Conservation (phyloP, 2,797 vertebrate genomes). For the Sus cebifrons region DNA sequence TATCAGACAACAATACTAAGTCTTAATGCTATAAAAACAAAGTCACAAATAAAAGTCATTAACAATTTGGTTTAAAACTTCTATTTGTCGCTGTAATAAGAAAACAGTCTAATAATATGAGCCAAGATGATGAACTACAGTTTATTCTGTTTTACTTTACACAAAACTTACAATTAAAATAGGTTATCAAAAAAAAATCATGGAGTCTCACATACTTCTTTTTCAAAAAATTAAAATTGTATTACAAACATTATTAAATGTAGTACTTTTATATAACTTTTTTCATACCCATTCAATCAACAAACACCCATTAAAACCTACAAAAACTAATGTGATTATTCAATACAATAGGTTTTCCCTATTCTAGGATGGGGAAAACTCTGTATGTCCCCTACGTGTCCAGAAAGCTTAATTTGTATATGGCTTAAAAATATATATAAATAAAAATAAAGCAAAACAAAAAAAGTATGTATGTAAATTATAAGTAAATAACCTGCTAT, state of each 20-base stretch:
- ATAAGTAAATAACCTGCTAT: conserved; percentile 1
- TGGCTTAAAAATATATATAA: background rate
- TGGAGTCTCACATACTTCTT: conserved; percentile 13
- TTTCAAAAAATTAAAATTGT: conserved; percentile 13
- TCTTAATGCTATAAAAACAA: conserved; percentile 57
- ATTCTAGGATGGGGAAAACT: background rate
- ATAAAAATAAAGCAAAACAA: too few relatives aligned
- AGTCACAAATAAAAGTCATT: conserved; percentile 56
- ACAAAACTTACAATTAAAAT: conserved; percentile 27
- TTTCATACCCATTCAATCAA: background rate
- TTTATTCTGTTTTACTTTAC: conserved; percentile 35
- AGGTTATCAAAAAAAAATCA: conserved; percentile 10
- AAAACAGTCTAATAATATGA: conserved; percentile 43
- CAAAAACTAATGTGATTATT: background rate
- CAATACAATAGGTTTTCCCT: background rate
- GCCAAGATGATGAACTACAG: background rate
- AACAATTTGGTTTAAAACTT: conserved; percentile 63
- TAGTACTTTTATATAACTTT: conserved; percentile 31
- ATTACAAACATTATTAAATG: background rate
- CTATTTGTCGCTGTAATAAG: conserved; percentile 36
- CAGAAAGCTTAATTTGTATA: conserved; percentile 36
- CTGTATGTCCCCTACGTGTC: background rate
- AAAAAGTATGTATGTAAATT: background rate
- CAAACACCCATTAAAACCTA: conserved; percentile 7
- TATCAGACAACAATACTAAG: conserved; percentile 13